Evolutionary conservation across 2,888 invertebrate genomes (phyloP).

Genomic region (Noctua fimbriata): DNA sequence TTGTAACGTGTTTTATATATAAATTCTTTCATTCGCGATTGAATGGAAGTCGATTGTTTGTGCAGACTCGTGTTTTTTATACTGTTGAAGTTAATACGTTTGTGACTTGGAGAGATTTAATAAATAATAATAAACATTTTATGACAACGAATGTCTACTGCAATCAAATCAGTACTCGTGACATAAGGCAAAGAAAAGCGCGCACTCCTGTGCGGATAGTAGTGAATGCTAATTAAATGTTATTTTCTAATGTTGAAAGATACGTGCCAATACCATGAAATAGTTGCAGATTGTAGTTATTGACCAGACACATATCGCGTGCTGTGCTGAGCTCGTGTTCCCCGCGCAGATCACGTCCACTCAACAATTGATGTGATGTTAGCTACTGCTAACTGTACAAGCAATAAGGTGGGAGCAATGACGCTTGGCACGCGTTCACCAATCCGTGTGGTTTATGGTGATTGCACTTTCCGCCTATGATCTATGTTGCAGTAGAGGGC

Average conservation of each 20-base stretch:
- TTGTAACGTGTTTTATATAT: conserved; percentile 48
- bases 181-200: background rate
- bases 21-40: conserved; percentile 56
- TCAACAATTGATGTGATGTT: background rate
- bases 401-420: conserved; percentile 3
- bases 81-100: conserved; percentile 26
- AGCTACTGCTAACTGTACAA: background rate
- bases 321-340: conserved; percentile 3
- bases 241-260: background rate
- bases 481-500: background rate
- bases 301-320: background rate
- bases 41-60: conserved; percentile 50
- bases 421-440: background rate
- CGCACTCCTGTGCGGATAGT: background rate
- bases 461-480: conserved; percentile 15
- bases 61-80: conserved; percentile 3
- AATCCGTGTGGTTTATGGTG: conserved; percentile 13
- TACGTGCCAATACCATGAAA: background rate
- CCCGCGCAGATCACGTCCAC: conserved; percentile 9
- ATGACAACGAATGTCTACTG: background rate
- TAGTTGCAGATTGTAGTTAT: background rate
- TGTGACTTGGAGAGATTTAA: background rate
- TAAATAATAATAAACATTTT: background rate
- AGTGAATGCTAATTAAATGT: background rate
- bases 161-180: background rate